Conservation (phyloP, 2,888 invertebrate genomes). For the Acrocyrtus sp. region DNA sequence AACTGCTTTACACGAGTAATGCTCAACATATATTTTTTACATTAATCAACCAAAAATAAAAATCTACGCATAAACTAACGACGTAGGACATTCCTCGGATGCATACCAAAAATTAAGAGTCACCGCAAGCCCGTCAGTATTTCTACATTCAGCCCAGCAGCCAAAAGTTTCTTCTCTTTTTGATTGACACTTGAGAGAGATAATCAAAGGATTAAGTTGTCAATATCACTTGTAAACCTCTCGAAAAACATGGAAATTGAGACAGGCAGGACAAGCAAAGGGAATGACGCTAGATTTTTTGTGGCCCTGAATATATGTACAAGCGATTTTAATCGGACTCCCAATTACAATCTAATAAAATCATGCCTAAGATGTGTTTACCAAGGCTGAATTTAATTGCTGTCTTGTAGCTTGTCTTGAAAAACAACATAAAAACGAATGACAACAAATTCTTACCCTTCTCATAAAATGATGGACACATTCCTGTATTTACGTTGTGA, state of each 20-base stretch:
- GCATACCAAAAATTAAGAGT: background rate
- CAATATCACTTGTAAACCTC: constrained; percentile 55
- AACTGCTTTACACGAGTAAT: constrained; percentile 8
- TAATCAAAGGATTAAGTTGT: constrained; percentile 62
- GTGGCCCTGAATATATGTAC: background rate
- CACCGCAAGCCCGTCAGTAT: background rate
- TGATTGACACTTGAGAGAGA: constrained; percentile 60
- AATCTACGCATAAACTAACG: background rate
- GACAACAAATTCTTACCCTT: too few relatives aligned
- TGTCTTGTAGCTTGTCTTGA: too few relatives aligned
- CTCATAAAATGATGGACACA: too few relatives aligned
- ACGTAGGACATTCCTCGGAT: background rate
- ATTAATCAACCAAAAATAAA: background rate
- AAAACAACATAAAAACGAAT: too few relatives aligned
- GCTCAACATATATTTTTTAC: background rate
- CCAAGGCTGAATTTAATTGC: too few relatives aligned
- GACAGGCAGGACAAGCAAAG: constrained; percentile 33
- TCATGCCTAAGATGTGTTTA: too few relatives aligned
- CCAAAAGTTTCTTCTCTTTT: constrained; percentile 11
- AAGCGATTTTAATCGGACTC: too few relatives aligned
- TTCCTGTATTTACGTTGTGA: too few relatives aligned
- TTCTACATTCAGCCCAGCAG: background rate
- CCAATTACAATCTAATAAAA: too few relatives aligned
- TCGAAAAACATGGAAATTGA: constrained; percentile 45
- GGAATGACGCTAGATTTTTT: constrained; percentile 23